A percentile compares a stretch with the other conserved stretches of the same genome.
phyloP scores from a whole-genome alignment of 2,888 invertebrate species.

The Brachyptera putata region DNA sequence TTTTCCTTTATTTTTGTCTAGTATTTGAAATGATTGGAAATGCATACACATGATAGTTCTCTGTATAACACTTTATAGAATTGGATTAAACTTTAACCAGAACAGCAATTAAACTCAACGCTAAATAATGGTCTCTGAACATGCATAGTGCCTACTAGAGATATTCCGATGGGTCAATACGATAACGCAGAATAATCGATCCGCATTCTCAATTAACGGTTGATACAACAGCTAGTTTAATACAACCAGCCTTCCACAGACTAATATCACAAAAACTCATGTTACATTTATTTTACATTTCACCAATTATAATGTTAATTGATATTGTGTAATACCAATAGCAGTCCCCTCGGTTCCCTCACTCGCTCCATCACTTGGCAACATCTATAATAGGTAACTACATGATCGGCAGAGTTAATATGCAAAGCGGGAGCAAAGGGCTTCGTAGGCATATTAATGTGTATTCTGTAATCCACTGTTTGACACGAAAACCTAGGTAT shows the following conservation, averaged over 20 bases:
- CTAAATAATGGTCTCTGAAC: constrained; percentile 2
- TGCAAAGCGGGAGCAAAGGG: constrained; percentile 4
- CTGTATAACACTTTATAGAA: no score
- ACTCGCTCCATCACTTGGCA: neutral
- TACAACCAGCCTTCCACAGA: neutral
- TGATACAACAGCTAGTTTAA: neutral
- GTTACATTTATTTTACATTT: neutral
- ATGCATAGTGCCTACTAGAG: constrained; percentile 7
- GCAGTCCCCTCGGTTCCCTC: neutral
- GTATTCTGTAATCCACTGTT: constrained; percentile 1
- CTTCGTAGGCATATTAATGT: neutral
- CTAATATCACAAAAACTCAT: neutral
- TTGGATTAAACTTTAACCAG: no score
- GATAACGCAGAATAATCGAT: constrained; percentile 14
- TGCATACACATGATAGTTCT: no score
- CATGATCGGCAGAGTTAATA: constrained; percentile 1
- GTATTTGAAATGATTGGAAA: no score
- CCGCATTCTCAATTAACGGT: neutral
- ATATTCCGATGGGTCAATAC: constrained; percentile 9
- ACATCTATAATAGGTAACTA: constrained; percentile 13
- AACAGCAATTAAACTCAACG: constrained; percentile 9
- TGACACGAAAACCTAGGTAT: no score
- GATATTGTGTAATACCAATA: neutral
- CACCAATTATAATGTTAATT: neutral
- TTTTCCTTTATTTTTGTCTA: no score